These are phyloP conservation scores for Phoronis australis DNA, from an alignment of 2,888 invertebrate species.

Conservation along the genomic window DNA sequence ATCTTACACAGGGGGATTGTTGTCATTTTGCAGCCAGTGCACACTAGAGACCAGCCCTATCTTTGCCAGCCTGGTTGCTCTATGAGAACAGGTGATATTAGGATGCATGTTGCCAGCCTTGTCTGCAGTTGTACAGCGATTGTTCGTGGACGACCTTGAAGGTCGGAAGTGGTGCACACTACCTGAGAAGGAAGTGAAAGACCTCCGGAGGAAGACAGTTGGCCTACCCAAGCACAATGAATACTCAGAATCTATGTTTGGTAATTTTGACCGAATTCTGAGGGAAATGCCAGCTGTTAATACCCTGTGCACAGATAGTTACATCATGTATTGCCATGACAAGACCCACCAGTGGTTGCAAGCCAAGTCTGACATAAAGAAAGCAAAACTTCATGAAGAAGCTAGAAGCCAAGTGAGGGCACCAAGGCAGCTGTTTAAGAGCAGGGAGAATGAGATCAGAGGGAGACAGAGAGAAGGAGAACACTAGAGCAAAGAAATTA, in stretches of 20 bases:
- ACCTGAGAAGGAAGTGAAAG: constrained; percentile 2
- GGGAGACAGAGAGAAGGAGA: constrained; percentile 5
- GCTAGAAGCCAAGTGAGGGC: background rate
- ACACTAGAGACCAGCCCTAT: constrained; percentile 1
- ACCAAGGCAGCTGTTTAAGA: constrained; percentile 3
- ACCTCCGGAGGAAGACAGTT: constrained; percentile 4
- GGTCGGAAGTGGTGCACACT: constrained; percentile 7
- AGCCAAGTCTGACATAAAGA: background rate
- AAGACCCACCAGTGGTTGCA: constrained; percentile 1
- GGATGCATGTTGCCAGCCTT: constrained; percentile 4
- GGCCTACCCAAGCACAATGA: constrained; percentile 5
- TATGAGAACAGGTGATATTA: constrained; percentile 2
- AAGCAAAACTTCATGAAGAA: background rate
- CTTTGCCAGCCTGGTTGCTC: background rate
- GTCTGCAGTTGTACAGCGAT: background rate
- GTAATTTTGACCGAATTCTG: background rate
- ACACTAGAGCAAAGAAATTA: constrained; percentile 3
- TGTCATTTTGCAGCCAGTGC: constrained; percentile 8
- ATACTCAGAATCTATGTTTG: background rate
- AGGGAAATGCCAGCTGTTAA: background rate
- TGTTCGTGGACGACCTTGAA: background rate
- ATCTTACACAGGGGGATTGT: constrained; percentile 7
- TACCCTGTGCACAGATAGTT: background rate
- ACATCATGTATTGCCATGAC: constrained; percentile 1
- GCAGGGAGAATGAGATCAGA: constrained; percentile 3